These are phyloP conservation scores for Prochilodus magdalenae DNA, from an alignment of 2,113 vertebrate species.

Conservation along the genomic window DNA sequence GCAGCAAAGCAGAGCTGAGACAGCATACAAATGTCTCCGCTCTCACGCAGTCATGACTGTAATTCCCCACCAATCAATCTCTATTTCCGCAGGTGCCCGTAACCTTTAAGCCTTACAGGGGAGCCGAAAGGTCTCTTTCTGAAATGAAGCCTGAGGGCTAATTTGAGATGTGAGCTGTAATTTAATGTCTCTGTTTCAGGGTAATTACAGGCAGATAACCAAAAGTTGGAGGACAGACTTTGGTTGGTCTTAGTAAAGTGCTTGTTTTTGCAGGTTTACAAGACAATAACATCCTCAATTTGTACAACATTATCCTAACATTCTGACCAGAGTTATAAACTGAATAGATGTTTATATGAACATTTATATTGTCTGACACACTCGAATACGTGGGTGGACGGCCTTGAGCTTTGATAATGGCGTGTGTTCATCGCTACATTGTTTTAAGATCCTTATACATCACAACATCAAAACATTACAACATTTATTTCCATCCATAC, in stretches of 20 bases:
- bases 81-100: not conserved
- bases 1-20: not conserved
- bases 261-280: no score
- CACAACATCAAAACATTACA: no score
- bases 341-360: no score
- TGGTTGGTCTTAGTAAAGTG: not conserved
- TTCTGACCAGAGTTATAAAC: no score
- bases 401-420: no score
- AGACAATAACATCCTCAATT: no score
- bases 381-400: no score
- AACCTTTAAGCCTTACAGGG: not conserved
- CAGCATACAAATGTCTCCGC: slow-evolving; percentile 29
- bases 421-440: no score
- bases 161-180: not conserved
- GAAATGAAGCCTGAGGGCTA: not conserved
- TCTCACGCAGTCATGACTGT: not conserved
- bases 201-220: not conserved
- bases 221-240: not conserved
- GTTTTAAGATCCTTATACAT: no score
- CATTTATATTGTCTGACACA: no score
- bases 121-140: not conserved
- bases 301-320: no score
- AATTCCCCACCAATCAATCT: not conserved
- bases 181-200: not conserved
- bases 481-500: no score